Base-by-base conservation (phyloP, 2,797 vertebrate genomes). In the Lophius americanus region DNA sequence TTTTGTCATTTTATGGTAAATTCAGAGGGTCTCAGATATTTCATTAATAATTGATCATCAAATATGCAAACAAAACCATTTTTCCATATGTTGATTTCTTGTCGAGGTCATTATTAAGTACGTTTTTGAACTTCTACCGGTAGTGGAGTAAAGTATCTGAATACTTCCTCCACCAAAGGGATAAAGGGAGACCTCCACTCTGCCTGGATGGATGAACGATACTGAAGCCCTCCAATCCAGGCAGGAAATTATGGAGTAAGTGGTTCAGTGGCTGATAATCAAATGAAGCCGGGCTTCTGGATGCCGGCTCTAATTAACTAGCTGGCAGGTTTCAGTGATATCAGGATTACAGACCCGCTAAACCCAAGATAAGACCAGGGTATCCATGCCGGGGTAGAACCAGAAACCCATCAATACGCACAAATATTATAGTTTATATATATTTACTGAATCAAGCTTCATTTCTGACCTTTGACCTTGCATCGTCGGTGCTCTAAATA, bases 171-270 rank as follows among this genome's bases (percentile, higher is more conserved):
- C 85, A 70, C 88, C 86, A 74, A 60, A 57, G 70, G 91, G 91
- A 93, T 94, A 88, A 93, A 90, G 87, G 74, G 81, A 91, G 88
- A 87, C 86, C 84, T 92, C 84, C 88, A 86, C 90, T 91, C 73
- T 82, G 87, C 83, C 88, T 84, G 73, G 79, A 81, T 84, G 73
- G 79, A 81, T 84, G 79, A 88, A 81, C 82, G 89, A 92, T 92
- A 87, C 86, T 77, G 75, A 81, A 88, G 85, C 86, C 85, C 89
- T 91, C 81, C 84, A 85, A 86, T 88, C 84, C 85, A 90, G 87
- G 89, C 93, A 93, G 93, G 91, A 93, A 92, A 94, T 94, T 93
- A 89, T 88, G 85, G 84, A 88, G 88, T 90, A 93, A 94, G 92
- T 92, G 90, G 87, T 85, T 89, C 71, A 86, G 84, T 86, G 85